These are phyloP conservation scores for Acanthis flammea DNA, from an alignment of 2,797 vertebrate genomes.

Conservation along the genomic window DNA sequence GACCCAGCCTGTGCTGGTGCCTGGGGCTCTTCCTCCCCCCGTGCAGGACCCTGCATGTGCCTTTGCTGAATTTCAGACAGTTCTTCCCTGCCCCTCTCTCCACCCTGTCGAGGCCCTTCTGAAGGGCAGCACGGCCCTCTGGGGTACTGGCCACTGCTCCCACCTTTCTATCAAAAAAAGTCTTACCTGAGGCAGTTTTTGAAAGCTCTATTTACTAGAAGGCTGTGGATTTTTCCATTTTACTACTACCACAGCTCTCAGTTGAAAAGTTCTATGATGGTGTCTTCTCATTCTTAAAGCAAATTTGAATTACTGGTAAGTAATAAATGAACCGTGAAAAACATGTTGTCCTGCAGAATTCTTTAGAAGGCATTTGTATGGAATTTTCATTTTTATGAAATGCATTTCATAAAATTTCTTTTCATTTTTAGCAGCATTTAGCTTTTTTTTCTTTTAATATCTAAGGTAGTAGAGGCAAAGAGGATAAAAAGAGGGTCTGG, in stretches of 20 bases:
- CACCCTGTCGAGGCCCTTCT: fast-evolving
- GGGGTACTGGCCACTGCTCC: fast-evolving
- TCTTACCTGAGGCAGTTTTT: neutral
- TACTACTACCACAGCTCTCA: neutral
- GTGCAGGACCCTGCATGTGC: too few relatives aligned
- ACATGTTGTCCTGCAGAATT: neutral
- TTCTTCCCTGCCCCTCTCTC: too few relatives aligned
- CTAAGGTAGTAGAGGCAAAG: neutral
- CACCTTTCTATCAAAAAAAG: neutral
- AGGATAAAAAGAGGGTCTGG: neutral
- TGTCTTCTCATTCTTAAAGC: neutral
- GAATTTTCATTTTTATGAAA: neutral
- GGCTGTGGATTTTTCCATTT: neutral
- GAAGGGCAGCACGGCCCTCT: neutral
- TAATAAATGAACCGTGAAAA: neutral
- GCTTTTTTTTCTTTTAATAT: neutral
- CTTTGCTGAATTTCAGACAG: too few relatives aligned
- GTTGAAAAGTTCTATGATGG: neutral
- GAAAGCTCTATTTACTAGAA: neutral
- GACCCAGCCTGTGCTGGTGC: too few relatives aligned
- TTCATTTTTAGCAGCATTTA: neutral
- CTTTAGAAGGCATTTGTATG: neutral
- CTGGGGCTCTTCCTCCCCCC: too few relatives aligned
- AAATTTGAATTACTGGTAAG: neutral
- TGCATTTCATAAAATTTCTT: neutral